Evolutionary conservation across 2,113 vertebrate genomes (phyloP).

Genomic region (Cynopterus brachyotis): DNA sequence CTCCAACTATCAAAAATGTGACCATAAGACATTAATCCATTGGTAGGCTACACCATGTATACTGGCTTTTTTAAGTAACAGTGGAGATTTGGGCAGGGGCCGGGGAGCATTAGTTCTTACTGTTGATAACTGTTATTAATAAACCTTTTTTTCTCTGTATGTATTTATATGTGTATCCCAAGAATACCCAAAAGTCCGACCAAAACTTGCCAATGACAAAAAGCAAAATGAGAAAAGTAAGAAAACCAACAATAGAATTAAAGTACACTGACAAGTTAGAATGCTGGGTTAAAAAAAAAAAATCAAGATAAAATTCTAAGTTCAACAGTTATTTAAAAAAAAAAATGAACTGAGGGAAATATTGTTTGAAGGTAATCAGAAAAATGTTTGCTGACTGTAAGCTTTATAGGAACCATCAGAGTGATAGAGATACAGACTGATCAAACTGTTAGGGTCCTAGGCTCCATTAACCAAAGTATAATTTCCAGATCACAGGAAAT

Average conservation of each 20-base stretch:
- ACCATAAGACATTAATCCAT: neutral
- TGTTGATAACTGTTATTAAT: neutral
- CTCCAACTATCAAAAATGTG: neutral
- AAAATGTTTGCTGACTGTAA: neutral
- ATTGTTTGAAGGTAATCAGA: neutral
- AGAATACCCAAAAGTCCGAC: neutral
- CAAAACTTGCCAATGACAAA: neutral
- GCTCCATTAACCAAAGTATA: neutral
- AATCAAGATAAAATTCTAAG: slow-evolving; percentile 23
- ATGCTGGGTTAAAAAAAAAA: neutral
- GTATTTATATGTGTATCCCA: neutral
- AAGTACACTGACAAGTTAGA: neutral
- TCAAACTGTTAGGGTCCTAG: neutral
- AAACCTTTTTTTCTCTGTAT: neutral
- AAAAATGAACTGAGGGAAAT: neutral
- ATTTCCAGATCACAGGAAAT: neutral
- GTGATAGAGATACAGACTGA: neutral
- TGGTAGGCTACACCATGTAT: neutral
- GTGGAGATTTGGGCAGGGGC: neutral
- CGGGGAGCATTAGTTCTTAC: neutral
- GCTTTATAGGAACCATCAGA: neutral
- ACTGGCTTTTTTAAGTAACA: neutral
- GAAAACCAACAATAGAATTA: neutral
- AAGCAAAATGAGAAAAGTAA: slow-evolving; percentile 12
- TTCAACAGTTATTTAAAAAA: neutral